phyloP scores from a whole-genome alignment of 1,140 invertebrate genomes.

The Calephelis nemesis region DNA sequence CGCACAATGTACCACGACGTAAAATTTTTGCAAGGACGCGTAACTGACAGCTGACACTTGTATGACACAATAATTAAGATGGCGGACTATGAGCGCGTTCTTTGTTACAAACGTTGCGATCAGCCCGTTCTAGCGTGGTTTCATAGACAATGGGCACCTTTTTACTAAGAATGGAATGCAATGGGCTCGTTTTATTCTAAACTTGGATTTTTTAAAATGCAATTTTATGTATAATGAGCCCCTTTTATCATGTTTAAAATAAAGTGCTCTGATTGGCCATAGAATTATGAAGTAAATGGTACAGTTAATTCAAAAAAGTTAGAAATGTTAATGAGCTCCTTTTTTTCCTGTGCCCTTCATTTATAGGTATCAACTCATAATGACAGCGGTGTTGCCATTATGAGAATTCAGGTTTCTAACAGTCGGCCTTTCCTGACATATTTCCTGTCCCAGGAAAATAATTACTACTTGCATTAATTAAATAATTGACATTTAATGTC shows the following conservation, averaged over 20 bases:
- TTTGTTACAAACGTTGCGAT: neutral
- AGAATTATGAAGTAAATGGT: no score
- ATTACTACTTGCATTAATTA: no score
- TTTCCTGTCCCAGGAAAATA: no score
- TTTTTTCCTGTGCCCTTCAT: no score
- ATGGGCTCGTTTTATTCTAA: neutral
- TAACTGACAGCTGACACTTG: constrained; percentile 4
- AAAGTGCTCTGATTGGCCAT: neutral
- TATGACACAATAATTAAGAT: neutral
- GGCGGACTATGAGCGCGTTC: constrained; percentile 5
- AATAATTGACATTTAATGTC: no score
- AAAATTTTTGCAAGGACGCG: neutral
- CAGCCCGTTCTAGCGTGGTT: constrained; percentile 5
- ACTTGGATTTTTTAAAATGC: neutral
- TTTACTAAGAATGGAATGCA: neutral
- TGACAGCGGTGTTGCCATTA: no score
- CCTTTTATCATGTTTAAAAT: constrained; percentile 6
- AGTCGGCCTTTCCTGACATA: no score
- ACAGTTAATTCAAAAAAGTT: no score
- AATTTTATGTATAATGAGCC: neutral
- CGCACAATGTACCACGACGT: neutral
- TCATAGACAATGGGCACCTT: constrained; percentile 14
- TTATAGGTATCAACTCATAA: no score
- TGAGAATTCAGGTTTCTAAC: no score
- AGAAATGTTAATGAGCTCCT: no score